phyloP scores from a whole-genome alignment of 2,113 vertebrate species.

The Amphilophus citrinellus region DNA sequence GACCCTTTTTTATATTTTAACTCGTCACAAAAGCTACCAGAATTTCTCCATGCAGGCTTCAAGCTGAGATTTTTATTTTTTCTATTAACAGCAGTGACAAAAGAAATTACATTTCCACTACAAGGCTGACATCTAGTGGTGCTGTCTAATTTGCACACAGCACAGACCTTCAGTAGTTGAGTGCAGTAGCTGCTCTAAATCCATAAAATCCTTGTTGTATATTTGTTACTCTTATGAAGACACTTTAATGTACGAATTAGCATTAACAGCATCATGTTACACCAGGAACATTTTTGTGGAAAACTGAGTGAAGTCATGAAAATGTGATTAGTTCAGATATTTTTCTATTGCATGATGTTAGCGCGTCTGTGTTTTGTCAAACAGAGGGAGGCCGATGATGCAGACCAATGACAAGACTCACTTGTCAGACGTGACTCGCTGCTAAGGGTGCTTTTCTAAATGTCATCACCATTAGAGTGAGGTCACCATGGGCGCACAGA shows the following conservation, averaged over 20 bases:
- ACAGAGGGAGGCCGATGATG: slow-evolving; percentile 36
- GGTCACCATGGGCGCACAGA: slow-evolving; percentile 67
- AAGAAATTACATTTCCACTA: slow-evolving; percentile 27
- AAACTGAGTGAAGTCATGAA: slow-evolving; percentile 63
- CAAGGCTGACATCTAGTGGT: slow-evolving; percentile 81
- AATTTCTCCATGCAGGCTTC: neutral
- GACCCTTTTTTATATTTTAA: too few species aligned
- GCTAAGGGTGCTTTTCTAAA: slow-evolving; percentile 51
- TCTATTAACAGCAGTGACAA: neutral
- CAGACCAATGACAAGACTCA: slow-evolving; percentile 58
- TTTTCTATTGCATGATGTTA: slow-evolving; percentile 50
- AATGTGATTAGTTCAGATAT: slow-evolving; percentile 52
- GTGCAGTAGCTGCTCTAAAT: neutral
- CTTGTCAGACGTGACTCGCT: slow-evolving; percentile 46
- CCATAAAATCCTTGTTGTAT: neutral
- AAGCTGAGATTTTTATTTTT: neutral
- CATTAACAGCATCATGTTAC: slow-evolving; percentile 2
- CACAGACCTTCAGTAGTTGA: neutral
- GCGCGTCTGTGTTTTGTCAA: slow-evolving; percentile 65
- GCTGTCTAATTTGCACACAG: slow-evolving; percentile 17
- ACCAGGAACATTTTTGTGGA: slow-evolving; percentile 48
- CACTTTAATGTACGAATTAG: slow-evolving; percentile 12
- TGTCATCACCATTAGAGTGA: slow-evolving; percentile 77
- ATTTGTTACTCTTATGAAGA: neutral
- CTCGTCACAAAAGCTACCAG: neutral